Evolutionary conservation across 1,140 invertebrate species (phyloP), one percentile per base, ranked within the genome.

Genomic region (Hestina assimilis): DNA sequence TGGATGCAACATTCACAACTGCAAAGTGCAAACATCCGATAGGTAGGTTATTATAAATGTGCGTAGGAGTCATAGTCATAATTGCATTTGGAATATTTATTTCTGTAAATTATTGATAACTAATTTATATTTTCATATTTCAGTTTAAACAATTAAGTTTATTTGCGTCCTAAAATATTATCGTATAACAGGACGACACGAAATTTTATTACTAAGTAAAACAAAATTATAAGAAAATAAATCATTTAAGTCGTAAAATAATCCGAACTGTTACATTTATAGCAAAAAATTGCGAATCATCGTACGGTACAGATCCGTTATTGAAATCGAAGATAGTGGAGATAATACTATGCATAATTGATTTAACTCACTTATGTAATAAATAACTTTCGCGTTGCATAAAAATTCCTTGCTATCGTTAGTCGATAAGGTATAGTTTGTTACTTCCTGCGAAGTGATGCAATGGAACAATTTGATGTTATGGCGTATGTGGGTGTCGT

Each of bases 401-500:
- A 63, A 63, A 69, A 64, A 59, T 55, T 59, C 55, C 61, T 56
- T 64, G 61, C 41, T 59, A 53, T 50, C 38, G 23, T 31, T 46
- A 35, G 42, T 41, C 26, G 33, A 35, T 47, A 47, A 26, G 11
- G 41, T 35, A 45, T 56, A 54, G 29, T 56, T 54, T 43, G 12
- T 42, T 31, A 70, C 61, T 79, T 79, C 71, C 75, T 79, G 50
- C 66, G 40, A 50, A 62, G 59, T 69, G 55, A 63, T 67, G 68
- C 53, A 69, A 76, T 69, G 55, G 46, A 61, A 43, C 61, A 48
- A 65, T 67, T 69, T 50, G 65, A 64, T 74, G 42, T 51, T 42
- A 63, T 51, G 55, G 47, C 28, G 33, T 24, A 52, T 47, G 58
- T 48, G 35, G 38, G 43, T 59, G 51, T 50, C 23, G 35, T n/a